phyloP scores from a whole-genome alignment of 2,888 invertebrate species.

The Drosophila formosana region DNA sequence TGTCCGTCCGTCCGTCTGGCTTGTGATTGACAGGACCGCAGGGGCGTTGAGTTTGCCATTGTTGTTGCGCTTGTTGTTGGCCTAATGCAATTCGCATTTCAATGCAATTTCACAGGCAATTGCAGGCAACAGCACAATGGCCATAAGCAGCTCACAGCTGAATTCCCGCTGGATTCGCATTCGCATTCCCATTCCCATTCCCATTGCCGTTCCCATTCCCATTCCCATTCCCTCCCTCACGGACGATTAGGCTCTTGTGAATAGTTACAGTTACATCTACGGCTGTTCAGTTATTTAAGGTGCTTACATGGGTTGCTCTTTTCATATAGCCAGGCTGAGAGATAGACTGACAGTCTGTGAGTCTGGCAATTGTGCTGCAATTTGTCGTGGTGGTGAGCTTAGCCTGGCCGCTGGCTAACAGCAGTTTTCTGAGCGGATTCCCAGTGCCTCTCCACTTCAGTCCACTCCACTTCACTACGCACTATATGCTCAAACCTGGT shows the following conservation, averaged over 20 bases:
- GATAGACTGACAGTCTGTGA: background rate
- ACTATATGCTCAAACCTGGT: constrained; percentile 50
- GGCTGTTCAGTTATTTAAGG: constrained; percentile 68
- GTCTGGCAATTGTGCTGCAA: constrained; percentile 69
- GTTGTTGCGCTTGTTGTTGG: constrained; percentile 12
- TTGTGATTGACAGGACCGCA: constrained; percentile 80
- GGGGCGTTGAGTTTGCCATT: constrained; percentile 47
- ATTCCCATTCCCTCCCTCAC: constrained; percentile 39
- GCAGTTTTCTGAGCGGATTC: constrained; percentile 52
- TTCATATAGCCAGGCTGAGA: background rate
- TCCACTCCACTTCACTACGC: constrained; percentile 22
- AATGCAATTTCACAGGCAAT: constrained; percentile 77
- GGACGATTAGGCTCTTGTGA: constrained; percentile 68
- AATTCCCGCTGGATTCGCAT: constrained; percentile 27
- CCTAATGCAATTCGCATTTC: constrained; percentile 78
- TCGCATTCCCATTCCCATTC: constrained; percentile 12
- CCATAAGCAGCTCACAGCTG: constrained; percentile 68
- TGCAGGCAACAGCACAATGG: constrained; percentile 62
- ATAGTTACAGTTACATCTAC: constrained; percentile 54
- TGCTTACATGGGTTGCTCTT: constrained; percentile 78
- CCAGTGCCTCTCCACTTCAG: constrained; percentile 5
- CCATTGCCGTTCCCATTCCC: constrained; percentile 8
- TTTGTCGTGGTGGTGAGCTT: constrained; percentile 79
- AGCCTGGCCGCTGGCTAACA: constrained; percentile 62
- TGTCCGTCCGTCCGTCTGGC: constrained; percentile 20